These are phyloP conservation scores for Punctoribates punctum DNA, from an alignment of 2,888 invertebrate species.

Conservation along the genomic window DNA sequence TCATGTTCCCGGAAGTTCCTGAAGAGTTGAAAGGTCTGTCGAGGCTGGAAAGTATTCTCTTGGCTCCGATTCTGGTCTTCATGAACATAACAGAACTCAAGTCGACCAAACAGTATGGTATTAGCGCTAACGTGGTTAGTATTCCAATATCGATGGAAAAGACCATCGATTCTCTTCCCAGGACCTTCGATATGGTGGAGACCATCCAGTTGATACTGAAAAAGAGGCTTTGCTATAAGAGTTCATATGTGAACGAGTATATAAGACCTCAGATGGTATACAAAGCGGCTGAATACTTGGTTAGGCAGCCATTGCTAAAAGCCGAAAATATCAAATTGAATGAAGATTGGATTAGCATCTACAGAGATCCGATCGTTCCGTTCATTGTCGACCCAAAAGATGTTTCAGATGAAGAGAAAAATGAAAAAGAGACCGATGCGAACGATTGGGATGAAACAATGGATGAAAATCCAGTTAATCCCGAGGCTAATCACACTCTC, in stretches of 20 bases:
- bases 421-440: slow-evolving; percentile 45
- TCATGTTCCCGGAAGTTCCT: not conserved
- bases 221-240: not conserved
- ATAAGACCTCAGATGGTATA: not conserved
- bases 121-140: not conserved
- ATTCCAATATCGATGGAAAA: too few relatives aligned
- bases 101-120: not conserved
- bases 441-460: slow-evolving; percentile 50
- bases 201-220: not conserved
- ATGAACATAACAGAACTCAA: not conserved
- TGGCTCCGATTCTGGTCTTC: not conserved
- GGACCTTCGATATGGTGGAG: not conserved
- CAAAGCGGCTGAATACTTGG: not conserved
- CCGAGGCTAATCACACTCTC: slow-evolving; percentile 37
- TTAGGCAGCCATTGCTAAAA: not conserved
- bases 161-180: not conserved
- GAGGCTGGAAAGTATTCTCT: not conserved
- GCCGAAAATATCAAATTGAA: not conserved
- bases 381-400: not conserved
- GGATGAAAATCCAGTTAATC: slow-evolving; percentile 42
- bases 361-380: not conserved
- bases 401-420: not conserved
- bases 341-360: not conserved
- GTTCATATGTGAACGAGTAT: not conserved
- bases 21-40: not conserved